These are phyloP conservation scores for Tor tambroides DNA, from an alignment of 2,113 vertebrate genomes.

Conservation along the genomic window DNA sequence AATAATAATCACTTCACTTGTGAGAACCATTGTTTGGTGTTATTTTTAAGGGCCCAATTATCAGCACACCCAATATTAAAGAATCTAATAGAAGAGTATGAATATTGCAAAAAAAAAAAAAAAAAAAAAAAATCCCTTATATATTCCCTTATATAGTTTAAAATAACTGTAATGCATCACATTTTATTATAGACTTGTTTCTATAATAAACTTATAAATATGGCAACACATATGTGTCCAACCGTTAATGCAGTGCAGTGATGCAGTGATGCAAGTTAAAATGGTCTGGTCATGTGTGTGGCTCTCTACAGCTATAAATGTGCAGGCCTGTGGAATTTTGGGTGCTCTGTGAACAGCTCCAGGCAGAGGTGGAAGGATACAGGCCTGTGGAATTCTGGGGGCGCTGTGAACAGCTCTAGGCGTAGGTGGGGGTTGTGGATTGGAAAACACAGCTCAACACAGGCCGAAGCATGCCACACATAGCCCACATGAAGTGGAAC, in stretches of 20 bases:
- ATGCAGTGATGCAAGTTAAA: background rate
- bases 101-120: background rate
- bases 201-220: background rate
- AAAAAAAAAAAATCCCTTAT: no score
- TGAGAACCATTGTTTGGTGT: background rate
- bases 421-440: constrained; percentile 8
- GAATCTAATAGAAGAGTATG: background rate
- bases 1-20: background rate
- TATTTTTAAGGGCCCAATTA: background rate
- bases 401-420: background rate
- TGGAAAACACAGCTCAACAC: constrained; percentile 6
- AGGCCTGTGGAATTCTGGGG: background rate
- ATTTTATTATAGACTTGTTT: background rate
- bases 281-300: background rate
- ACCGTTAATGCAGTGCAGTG: background rate
- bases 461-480: constrained; percentile 8
- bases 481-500: background rate
- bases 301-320: constrained; percentile 1
- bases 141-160: background rate
- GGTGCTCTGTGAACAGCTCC: background rate
- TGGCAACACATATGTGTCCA: background rate
- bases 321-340: background rate
- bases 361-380: background rate
- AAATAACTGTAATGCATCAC: background rate
- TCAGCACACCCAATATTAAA: background rate